Evolutionary conservation across 2,888 invertebrate species (phyloP).

Genomic region (Nemotelus nigrinus): DNA sequence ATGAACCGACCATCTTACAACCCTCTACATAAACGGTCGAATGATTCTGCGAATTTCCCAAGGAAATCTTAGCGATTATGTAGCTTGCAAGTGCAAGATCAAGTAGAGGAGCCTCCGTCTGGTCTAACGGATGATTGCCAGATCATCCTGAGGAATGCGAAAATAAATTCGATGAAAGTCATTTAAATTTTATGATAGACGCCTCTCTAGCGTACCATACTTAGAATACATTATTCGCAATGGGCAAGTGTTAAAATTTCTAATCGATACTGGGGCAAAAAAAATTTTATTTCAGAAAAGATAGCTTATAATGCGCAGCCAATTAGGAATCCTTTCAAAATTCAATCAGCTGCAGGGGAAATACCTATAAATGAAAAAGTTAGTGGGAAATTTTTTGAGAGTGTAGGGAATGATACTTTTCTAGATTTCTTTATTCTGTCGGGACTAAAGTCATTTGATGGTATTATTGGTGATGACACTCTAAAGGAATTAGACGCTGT

Average conservation of each 20-base stretch:
- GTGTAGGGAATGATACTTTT: not conserved
- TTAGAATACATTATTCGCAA: not conserved
- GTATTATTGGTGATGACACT: slow-evolving; percentile 19
- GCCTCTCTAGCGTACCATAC: not conserved
- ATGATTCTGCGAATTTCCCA: too few relatives aligned
- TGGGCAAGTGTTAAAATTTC: not conserved
- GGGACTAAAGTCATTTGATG: slow-evolving; percentile 14
- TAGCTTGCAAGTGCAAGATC: too few relatives aligned
- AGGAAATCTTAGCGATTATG: too few relatives aligned
- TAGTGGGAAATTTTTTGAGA: not conserved
- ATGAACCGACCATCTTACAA: too few relatives aligned
- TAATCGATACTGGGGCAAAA: not conserved
- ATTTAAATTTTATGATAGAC: slow-evolving; percentile 31
- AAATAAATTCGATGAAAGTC: not conserved
- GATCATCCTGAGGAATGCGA: not conserved
- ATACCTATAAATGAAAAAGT: not conserved
- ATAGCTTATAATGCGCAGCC: not conserved
- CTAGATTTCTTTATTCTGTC: not conserved
- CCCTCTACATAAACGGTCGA: too few relatives aligned
- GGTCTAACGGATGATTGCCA: too few relatives aligned
- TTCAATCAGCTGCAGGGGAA: slow-evolving; percentile 1
- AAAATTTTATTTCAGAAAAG: not conserved
- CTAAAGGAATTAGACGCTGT: slow-evolving; percentile 1
- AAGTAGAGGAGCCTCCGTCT: too few relatives aligned
- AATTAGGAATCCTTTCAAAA: not conserved